Conservation (phyloP, 2,888 invertebrate species). For the Eurytoma adleriae region DNA sequence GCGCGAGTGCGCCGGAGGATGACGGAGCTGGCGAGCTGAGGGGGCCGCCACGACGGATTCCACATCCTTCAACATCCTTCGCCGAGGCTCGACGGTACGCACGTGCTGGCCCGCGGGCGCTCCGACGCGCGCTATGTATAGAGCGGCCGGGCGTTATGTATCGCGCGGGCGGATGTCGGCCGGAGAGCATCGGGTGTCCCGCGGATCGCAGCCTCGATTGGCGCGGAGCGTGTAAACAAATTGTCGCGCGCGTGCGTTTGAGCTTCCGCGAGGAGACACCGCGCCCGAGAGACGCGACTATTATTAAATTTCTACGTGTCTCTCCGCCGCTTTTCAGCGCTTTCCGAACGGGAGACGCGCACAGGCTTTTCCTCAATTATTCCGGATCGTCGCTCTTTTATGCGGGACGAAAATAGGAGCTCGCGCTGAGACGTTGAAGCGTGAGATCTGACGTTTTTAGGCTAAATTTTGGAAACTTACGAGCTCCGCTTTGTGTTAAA, state of each 20-base stretch:
- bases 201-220: neutral
- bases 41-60: neutral
- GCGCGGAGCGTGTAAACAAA: slow-evolving; percentile 24
- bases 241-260: slow-evolving; percentile 16
- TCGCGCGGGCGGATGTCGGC: neutral
- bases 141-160: neutral
- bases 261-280: neutral
- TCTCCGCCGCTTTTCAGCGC: too few relatives aligned
- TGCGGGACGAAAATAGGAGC: slow-evolving; percentile 3
- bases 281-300: neutral
- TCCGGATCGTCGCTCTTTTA: too few relatives aligned
- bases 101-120: neutral
- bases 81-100: neutral
- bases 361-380: neutral
- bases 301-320: slow-evolving; percentile 4
- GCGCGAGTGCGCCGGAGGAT: neutral
- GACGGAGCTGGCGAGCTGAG: slow-evolving; percentile 15
- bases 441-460: too few relatives aligned
- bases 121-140: slow-evolving; percentile 3
- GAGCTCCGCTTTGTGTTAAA: too few relatives aligned
- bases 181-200: neutral
- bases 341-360: neutral
- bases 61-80: slow-evolving; percentile 18
- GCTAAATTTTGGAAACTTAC: too few relatives aligned
- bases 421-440: neutral